Percentiles rank a stretch among this genome's conserved stretches.
These are phyloP conservation scores for Poeciliopsis presidionis DNA, from an alignment of 2,797 vertebrate genomes.

Conservation along the genomic window DNA sequence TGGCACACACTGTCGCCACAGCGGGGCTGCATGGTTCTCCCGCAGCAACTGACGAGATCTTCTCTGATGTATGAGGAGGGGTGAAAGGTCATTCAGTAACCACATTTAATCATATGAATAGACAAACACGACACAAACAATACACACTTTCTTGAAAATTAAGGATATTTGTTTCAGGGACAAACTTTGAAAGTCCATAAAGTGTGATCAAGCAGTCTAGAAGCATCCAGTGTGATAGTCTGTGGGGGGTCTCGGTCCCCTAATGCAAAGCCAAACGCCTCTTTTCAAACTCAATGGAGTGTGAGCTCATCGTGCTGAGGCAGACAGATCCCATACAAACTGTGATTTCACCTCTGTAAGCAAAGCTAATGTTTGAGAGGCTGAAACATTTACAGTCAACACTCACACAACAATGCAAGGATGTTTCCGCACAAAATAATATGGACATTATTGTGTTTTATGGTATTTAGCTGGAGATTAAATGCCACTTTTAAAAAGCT, in stretches of 20 bases:
- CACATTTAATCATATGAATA: constrained; percentile 4
- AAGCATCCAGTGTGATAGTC: constrained; percentile 71
- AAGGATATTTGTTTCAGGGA: constrained; percentile 13
- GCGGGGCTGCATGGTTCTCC: constrained; percentile 75
- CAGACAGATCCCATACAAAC: constrained; percentile 80
- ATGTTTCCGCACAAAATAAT: constrained; percentile 10
- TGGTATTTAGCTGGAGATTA: neutral
- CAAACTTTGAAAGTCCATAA: constrained; percentile 15
- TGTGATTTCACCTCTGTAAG: constrained; percentile 81
- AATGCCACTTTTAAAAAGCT: neutral
- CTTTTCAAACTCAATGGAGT: constrained; percentile 80
- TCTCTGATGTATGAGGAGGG: constrained; percentile 54
- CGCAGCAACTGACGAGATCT: constrained; percentile 53
- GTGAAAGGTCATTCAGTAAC: constrained; percentile 25
- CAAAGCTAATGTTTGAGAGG: constrained; percentile 78
- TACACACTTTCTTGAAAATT: constrained; percentile 8
- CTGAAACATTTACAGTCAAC: constrained; percentile 64
- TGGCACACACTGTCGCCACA: constrained; percentile 69
- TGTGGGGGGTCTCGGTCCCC: constrained; percentile 63
- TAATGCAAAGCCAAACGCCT: constrained; percentile 78
- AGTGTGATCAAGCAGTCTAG: constrained; percentile 61
- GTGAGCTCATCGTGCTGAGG: constrained; percentile 83
- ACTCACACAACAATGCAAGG: constrained; percentile 40
- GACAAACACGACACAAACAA: constrained; percentile 2
- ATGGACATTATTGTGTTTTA: neutral